A percentile compares a stretch with the other conserved stretches of the same genome.
These are phyloP conservation scores for Tapirus indicus DNA, from an alignment of 2,797 vertebrate species.

Conservation along the genomic window DNA sequence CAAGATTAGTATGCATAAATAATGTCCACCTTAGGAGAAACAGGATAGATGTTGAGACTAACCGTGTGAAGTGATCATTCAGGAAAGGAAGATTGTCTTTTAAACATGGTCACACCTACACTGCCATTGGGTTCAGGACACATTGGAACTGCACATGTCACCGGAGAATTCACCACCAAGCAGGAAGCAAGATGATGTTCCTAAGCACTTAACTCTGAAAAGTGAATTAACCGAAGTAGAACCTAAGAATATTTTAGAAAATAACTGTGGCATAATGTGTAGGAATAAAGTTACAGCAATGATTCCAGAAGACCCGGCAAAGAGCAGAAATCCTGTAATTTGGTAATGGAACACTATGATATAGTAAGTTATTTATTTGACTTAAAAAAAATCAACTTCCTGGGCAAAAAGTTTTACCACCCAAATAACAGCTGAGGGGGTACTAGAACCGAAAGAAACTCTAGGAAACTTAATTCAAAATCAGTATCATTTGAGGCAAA, in stretches of 20 bases:
- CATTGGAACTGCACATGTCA: neutral
- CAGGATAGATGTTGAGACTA: neutral
- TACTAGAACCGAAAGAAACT: constrained; percentile 11
- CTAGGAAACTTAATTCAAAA: constrained; percentile 81
- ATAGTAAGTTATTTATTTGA: constrained; percentile 37
- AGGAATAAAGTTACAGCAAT: constrained; percentile 15
- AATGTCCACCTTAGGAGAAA: neutral
- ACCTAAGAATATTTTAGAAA: constrained; percentile 27
- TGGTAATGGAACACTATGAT: neutral
- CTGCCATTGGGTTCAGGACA: neutral
- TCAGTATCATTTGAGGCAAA: constrained; percentile 89
- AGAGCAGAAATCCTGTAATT: neutral
- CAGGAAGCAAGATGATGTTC: neutral
- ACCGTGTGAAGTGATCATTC: neutral
- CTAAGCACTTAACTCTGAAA: neutral
- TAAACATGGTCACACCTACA: neutral
- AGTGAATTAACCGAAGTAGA: neutral
- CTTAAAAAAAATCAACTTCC: constrained; percentile 20
- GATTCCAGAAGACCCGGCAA: neutral
- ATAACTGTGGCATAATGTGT: neutral
- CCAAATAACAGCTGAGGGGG: neutral
- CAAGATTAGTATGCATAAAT: neutral
- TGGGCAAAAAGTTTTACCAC: constrained; percentile 44
- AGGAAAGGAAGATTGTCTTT: neutral
- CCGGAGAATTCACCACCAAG: neutral